These are phyloP conservation scores for Pagetopsis macropterus DNA, from an alignment of 2,797 vertebrate species.

Conservation along the genomic window DNA sequence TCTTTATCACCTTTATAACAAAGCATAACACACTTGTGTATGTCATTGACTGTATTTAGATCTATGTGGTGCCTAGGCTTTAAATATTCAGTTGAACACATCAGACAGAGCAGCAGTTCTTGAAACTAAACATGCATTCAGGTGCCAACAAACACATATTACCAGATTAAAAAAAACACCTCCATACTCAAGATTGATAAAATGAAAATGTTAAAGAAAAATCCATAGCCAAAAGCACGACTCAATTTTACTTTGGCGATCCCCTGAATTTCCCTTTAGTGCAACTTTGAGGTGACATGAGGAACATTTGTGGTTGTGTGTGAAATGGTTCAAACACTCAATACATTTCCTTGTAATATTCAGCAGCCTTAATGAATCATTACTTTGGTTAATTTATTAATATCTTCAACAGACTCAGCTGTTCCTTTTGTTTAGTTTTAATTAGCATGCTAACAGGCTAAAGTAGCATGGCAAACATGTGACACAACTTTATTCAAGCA, in stretches of 20 bases:
- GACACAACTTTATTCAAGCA: too few species aligned
- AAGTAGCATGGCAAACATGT: too few species aligned
- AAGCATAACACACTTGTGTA: neutral
- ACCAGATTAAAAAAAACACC: neutral
- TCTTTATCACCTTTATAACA: neutral
- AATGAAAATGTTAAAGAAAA: neutral
- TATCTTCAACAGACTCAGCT: too few species aligned
- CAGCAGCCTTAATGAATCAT: neutral
- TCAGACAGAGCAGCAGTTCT: neutral
- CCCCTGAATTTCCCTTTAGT: neutral
- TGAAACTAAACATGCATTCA: constrained; percentile 7
- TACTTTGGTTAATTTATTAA: neutral
- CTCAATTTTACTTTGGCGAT: neutral
- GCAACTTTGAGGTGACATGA: neutral
- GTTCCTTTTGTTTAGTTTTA: too few species aligned
- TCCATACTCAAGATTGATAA: neutral
- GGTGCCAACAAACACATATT: constrained; percentile 8
- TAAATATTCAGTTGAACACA: neutral
- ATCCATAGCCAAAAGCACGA: neutral
- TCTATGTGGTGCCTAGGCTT: neutral
- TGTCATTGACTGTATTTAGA: too few species aligned
- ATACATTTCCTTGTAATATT: neutral
- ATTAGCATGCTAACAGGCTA: too few species aligned
- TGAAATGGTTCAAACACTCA: too few species aligned
- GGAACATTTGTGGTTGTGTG: neutral